Evolutionary conservation across 2,113 vertebrate genomes (phyloP).

Genomic region (Edolisoma coerulescens): DNA sequence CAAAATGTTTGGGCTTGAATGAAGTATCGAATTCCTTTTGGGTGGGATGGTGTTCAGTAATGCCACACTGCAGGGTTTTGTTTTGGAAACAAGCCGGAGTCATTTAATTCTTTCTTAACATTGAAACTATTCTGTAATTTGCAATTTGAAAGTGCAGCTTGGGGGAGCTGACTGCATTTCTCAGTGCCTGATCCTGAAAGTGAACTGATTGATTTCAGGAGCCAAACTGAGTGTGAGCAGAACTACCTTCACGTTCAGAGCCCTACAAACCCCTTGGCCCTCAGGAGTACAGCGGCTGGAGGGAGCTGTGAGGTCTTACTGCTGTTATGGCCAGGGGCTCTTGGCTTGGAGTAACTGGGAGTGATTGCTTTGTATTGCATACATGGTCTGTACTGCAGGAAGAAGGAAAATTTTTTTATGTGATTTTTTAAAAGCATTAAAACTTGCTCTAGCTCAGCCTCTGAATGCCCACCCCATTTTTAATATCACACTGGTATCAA

Average conservation of each 20-base stretch:
- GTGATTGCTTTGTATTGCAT: background rate
- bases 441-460: background rate
- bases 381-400: background rate
- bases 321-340: background rate
- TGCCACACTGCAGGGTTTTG: background rate
- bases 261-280: background rate
- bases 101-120: background rate
- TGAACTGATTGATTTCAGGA: background rate
- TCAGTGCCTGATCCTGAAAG: background rate
- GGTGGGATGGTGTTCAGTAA: background rate
- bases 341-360: background rate
- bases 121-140: background rate
- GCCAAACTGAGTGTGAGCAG: background rate
- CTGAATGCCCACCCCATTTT: background rate
- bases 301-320: background rate
- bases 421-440: background rate
- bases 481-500: background rate
- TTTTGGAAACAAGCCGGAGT: background rate
- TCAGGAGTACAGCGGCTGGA: background rate
- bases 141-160: slow-evolving; percentile 10
- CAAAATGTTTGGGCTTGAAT: slow-evolving; percentile 1
- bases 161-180: slow-evolving; percentile 31
- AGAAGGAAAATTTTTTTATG: background rate
- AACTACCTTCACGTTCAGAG: background rate
- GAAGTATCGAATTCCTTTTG: background rate